A percentile compares a stretch with the other conserved stretches of the same genome.
These are phyloP conservation scores for Sphaeramia orbicularis DNA, from an alignment of 2,797 vertebrate genomes.

Conservation along the genomic window DNA sequence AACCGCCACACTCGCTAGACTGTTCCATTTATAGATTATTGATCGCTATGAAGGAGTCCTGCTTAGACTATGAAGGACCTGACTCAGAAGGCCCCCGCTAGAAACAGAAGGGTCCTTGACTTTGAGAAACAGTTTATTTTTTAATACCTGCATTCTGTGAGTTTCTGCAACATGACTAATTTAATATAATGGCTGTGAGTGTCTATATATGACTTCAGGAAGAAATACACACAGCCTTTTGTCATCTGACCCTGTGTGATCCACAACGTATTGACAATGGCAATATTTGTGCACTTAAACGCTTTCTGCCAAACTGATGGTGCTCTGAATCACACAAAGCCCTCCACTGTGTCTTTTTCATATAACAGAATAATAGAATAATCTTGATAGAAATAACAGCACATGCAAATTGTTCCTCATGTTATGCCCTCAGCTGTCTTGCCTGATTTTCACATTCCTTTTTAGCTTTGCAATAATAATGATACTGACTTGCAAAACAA, in stretches of 20 bases:
- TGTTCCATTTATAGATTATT: no score
- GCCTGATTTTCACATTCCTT: constrained; percentile 49
- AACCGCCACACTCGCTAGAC: no score
- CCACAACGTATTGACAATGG: constrained; percentile 1
- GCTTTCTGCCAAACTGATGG: constrained; percentile 15
- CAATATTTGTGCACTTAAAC: constrained; percentile 23
- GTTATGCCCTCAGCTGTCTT: constrained; percentile 43
- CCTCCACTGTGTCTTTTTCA: constrained; percentile 12
- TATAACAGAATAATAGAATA: constrained; percentile 24
- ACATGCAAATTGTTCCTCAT: constrained; percentile 44
- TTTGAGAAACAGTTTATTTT: no score
- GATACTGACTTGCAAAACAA: constrained; percentile 72
- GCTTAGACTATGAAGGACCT: no score
- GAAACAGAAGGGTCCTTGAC: no score
- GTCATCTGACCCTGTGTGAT: constrained; percentile 6
- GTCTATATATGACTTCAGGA: no score
- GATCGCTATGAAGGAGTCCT: no score
- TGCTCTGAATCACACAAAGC: constrained; percentile 25
- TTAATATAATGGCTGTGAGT: no score
- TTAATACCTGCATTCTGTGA: no score
- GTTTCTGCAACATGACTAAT: no score
- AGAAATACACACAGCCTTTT: background rate
- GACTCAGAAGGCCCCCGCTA: no score
- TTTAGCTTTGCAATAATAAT: constrained; percentile 72
- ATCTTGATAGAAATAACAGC: constrained; percentile 34